These are phyloP conservation scores for Amphilophus citrinellus DNA, from an alignment of 2,113 vertebrate species.

Conservation along the genomic window DNA sequence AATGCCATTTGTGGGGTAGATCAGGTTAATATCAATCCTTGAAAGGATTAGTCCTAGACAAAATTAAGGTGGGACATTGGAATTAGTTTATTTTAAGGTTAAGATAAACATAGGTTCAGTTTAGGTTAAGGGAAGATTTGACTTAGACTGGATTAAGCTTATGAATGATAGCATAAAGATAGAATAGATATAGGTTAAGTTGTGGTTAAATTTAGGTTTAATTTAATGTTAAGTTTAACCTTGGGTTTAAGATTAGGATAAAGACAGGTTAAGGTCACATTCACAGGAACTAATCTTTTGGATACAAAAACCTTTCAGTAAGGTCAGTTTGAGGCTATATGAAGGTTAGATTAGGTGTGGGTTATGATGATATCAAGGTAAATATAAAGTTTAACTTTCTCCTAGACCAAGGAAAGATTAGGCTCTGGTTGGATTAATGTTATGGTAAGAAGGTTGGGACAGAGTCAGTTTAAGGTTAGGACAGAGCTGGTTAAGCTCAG, in stretches of 20 bases:
- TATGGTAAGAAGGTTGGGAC: background rate
- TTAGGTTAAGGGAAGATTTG: background rate
- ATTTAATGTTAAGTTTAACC: background rate
- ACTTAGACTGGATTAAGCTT: background rate
- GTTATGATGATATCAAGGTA: background rate
- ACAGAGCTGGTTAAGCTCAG: background rate
- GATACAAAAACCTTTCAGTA: background rate
- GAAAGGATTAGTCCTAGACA: background rate
- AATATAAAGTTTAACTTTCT: background rate
- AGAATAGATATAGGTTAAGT: background rate
- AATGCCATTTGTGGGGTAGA: too few species aligned
- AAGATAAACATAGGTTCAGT: background rate
- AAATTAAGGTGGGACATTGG: background rate
- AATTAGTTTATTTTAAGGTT: background rate
- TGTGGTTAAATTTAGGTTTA: background rate
- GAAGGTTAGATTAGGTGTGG: background rate
- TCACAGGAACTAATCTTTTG: background rate
- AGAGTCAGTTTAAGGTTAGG: background rate
- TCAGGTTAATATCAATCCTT: background rate
- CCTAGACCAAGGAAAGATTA: background rate
- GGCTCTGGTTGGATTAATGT: background rate
- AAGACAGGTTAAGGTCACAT: background rate
- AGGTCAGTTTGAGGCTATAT: background rate
- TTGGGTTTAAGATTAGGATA: background rate
- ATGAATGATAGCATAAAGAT: background rate